phyloP scores from a whole-genome alignment of 2,888 invertebrate genomes.

The Escarpia spicata region DNA sequence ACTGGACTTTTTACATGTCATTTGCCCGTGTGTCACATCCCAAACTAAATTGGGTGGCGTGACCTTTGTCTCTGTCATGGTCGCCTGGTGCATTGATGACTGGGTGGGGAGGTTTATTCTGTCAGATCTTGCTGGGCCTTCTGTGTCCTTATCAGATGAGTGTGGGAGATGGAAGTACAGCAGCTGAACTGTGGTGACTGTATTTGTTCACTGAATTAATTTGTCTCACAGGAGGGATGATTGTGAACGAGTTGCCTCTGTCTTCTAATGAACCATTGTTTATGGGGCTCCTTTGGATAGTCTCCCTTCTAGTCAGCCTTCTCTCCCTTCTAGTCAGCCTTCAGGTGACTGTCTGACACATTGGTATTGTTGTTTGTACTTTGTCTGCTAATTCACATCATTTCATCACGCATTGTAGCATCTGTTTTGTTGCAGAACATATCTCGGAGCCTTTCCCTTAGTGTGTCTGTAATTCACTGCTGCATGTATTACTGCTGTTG shows the following conservation, averaged over 20 bases:
- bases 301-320: not conserved
- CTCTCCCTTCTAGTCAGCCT: not conserved
- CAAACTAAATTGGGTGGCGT: not conserved
- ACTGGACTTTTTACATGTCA: not conserved
- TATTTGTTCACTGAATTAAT: not conserved
- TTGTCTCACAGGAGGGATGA: not conserved
- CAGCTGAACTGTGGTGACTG: not conserved
- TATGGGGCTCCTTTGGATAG: not conserved
- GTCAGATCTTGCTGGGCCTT: not conserved
- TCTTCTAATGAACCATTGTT: constrained; percentile 5
- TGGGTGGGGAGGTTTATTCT: not conserved
- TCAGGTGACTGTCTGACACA: too few relatives aligned
- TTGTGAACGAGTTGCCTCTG: not conserved
- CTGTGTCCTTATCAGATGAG: not conserved
- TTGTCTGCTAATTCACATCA: not conserved
- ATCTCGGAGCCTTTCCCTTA: not conserved
- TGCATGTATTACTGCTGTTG: not conserved
- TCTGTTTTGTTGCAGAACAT: too few relatives aligned
- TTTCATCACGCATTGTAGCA: not conserved
- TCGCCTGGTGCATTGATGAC: not conserved
- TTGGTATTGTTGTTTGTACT: not conserved
- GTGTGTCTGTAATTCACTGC: not conserved
- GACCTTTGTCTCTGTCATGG: constrained; percentile 5
- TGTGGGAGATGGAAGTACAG: not conserved
- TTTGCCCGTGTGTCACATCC: not conserved